These are phyloP conservation scores for Nesidiocoris tenuis DNA, from an alignment of 2,888 invertebrate genomes.

Conservation along the genomic window DNA sequence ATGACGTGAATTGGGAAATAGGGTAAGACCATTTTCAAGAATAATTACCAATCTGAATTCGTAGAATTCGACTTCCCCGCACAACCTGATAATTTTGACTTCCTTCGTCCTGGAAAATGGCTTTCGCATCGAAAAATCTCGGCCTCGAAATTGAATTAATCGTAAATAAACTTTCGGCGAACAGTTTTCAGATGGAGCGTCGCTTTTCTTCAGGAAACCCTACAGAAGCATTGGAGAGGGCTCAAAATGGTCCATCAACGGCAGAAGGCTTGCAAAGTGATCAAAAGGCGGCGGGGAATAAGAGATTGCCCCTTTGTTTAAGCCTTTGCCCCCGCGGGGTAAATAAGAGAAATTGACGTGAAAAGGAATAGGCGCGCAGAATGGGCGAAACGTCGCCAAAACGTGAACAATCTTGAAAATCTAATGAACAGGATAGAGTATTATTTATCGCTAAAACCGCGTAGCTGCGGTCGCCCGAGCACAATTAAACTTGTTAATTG, in stretches of 20 bases:
- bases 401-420: slow-evolving; percentile 26
- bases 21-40: too few species aligned
- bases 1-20: too few species aligned
- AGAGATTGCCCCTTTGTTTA: neutral
- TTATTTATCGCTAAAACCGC: neutral
- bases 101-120: too few species aligned
- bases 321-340: neutral
- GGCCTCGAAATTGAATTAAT: too few species aligned
- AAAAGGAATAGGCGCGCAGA: neutral
- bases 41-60: too few species aligned
- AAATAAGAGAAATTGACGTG: neutral
- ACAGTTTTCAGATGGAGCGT: too few species aligned
- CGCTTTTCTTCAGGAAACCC: too few species aligned
- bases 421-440: slow-evolving; percentile 28
- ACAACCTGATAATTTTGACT: too few species aligned
- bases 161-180: too few species aligned
- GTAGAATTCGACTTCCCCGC: too few species aligned
- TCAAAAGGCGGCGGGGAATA: neutral
- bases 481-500: slow-evolving; percentile 40
- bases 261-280: neutral
- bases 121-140: too few species aligned
- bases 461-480: slow-evolving; percentile 9
- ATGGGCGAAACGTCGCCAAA: neutral
- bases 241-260: neutral
- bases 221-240: too few species aligned